Conservation (phyloP, 2,888 invertebrate genomes). For the Carpatolechia fugitivella region DNA sequence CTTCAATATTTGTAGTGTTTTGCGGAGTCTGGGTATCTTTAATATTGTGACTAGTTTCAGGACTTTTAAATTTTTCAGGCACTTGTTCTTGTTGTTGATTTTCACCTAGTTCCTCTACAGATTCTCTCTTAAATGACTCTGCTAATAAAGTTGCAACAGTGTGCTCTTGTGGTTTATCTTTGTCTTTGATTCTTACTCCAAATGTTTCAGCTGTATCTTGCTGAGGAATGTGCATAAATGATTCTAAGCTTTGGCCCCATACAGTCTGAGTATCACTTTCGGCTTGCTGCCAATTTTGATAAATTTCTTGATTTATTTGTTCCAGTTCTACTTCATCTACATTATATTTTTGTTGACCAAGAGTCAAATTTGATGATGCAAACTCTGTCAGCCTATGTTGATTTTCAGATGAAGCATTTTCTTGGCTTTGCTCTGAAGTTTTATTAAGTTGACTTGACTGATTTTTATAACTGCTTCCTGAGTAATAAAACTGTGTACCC, state of each 20-base stretch:
- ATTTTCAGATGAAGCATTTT: no score
- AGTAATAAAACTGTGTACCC: slow-evolving; percentile 11
- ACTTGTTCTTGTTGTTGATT: background rate
- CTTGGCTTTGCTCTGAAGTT: no score
- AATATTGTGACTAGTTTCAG: background rate
- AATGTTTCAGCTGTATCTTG: background rate
- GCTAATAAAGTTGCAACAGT: background rate
- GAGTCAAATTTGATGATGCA: no score
- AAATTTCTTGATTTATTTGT: background rate
- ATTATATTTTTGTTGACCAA: background rate
- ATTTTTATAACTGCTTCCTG: background rate
- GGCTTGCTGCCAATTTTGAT: background rate
- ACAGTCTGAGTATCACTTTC: background rate
- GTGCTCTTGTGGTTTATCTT: background rate
- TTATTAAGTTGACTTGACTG: background rate
- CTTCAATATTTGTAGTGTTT: slow-evolving; percentile 27
- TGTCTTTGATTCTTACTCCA: background rate
- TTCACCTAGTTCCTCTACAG: background rate
- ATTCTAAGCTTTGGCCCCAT: slow-evolving; percentile 25
- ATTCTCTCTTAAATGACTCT: background rate
- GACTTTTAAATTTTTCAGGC: background rate
- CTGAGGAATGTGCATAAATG: background rate
- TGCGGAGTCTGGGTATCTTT: background rate
- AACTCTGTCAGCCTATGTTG: no score
- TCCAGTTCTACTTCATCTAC: background rate